Base-by-base conservation (phyloP, 2,113 vertebrate species). In the Lagopus muta region DNA sequence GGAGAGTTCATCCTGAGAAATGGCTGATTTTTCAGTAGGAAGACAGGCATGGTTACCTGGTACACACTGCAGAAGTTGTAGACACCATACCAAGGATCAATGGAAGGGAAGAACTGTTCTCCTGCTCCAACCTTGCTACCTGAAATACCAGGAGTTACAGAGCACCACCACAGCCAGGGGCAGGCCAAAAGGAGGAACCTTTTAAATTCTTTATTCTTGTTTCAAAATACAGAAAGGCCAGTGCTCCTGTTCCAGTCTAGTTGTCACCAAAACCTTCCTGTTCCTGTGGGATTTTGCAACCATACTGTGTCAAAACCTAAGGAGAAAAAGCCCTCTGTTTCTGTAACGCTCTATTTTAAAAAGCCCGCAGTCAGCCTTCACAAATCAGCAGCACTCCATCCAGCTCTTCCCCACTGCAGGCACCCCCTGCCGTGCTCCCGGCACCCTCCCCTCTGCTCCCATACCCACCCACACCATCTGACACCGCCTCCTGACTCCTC, bases 331-430 rank as follows among this genome's bases (percentile, higher is more conserved):
- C 13, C 10, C 22, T 21, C 19, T 13, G 27, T 43, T 55, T 43
- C 17, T 42, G 4, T 47, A 2, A 15, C n/a, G 28, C 2, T 1
- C 52, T 21, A 17, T 42, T 71, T 9, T 15, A 3, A 22, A 50
- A 43, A 70, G 36, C 17, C 61, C 45, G 7, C 38, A 17, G 1
- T 19, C 18, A 11, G 21, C 8, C 66, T 43, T 48, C 80, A 65
- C 72, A 47, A 13, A n/a, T 14, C 5, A 82, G 50, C 45, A 54
- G 36, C 8, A 58, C 7, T 15, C 19, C 18, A 3, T 6, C 64
- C 48, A 75, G 38, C 86, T 82, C 15, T 75, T 43, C 20, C 38
- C 5, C 7, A 7, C 28, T 43, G 6, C 24, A 47, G 16, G 38
- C 34, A 81, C 36, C 21, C 42, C 17, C 50, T 74, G 38, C 10